These are phyloP conservation scores for Latrodectus elegans DNA, from an alignment of 2,888 invertebrate genomes.

Conservation along the genomic window DNA sequence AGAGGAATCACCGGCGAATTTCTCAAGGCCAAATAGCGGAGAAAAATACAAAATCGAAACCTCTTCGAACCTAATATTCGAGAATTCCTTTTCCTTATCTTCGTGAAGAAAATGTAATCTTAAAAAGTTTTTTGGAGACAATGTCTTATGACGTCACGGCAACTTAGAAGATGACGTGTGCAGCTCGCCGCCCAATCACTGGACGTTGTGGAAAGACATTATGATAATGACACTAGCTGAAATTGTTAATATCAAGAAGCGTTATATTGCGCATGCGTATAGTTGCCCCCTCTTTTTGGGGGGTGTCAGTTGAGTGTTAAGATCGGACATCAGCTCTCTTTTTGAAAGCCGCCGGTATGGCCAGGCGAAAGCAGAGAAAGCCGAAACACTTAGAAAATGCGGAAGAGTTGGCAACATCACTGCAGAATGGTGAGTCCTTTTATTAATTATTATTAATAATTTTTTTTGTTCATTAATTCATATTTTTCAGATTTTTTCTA, in stretches of 20 bases:
- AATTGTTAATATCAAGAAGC: conserved; percentile 60
- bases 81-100: neutral
- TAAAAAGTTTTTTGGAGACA: neutral
- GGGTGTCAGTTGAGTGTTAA: conserved; percentile 33
- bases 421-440: conserved; percentile 54
- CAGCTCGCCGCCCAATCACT: conserved; percentile 41
- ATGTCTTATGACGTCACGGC: conserved; percentile 44
- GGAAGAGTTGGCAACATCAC: conserved; percentile 44
- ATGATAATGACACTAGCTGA: conserved; percentile 58
- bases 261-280: conserved; percentile 56
- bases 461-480: neutral
- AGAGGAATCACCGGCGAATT: too few relatives aligned
- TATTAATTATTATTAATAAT: neutral
- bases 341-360: conserved; percentile 39
- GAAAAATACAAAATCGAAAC: neutral
- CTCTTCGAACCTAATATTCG: neutral
- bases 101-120: neutral
- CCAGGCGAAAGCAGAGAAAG: conserved; percentile 54
- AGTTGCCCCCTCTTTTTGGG: neutral
- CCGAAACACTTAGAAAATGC: conserved; percentile 54
- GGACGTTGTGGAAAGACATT: conserved; percentile 51
- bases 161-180: conserved; percentile 56
- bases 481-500: too few relatives aligned
- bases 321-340: conserved; percentile 39
- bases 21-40: too few relatives aligned